Evolutionary conservation across 37 sponge, comb jelly and placozoan genomes (phyloP), one percentile per base, ranked within the genome.

Genomic region (Chondrosia reniformis): DNA sequence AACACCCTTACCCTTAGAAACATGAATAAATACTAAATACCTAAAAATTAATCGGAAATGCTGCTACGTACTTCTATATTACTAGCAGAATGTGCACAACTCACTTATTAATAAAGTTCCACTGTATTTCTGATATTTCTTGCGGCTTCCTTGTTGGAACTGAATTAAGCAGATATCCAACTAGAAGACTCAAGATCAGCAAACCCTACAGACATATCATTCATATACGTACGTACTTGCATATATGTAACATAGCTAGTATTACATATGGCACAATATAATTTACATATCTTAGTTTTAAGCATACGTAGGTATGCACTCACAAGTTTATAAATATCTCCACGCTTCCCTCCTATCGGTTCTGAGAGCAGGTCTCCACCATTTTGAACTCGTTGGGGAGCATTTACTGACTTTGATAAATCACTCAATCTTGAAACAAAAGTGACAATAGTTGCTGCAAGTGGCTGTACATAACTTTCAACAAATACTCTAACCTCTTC

Each of bases 321-420:
- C 42, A 93, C 94, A 73, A 93, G 73, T 55, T 86, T 93, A 10
- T 84, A 43, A 42, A 93, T 67, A 55, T 93, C 94, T 27, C 90
- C 84, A 83, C 88, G 88, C 83, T 92, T 92, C 41, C 93, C 93
- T 63, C 85, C 88, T 73, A 41, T 79, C 19, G 34, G 46, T 12
- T 79, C 89, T 33, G 61, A 22, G 19, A 41, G 8, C 3, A 44
- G 15, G n/a, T 69, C 72, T 42, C 24, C 72, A 21, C 72, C 72
- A 40, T 69, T 69, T 19, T 21, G 37, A 41, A 69, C n/a, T 25
- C 36, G 4, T 24, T 69, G 72, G 33, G 78, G 82, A 1, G 33
- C 24, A 24, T 74, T 82, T 61, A 88, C 73, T 17, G 83, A 22
- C 28, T 77, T 42, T 36, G 81, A 39, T 9, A 93, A 56, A 67